Evolutionary conservation across 1,140 invertebrate species (phyloP).

Genomic region (Uloborus diversus): DNA sequence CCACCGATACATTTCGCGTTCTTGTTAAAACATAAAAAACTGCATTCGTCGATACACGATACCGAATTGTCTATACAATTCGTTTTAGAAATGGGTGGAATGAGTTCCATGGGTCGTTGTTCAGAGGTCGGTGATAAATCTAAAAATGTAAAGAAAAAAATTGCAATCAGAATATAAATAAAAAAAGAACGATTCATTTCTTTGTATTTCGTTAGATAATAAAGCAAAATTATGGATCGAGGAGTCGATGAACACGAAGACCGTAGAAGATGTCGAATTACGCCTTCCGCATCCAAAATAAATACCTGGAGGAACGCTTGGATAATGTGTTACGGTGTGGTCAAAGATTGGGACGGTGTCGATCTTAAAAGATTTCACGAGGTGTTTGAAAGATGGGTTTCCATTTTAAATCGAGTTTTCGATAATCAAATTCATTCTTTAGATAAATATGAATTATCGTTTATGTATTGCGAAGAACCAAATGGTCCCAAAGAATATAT

Average conservation of each 20-base stretch:
- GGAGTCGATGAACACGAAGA: neutral
- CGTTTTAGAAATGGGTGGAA: neutral
- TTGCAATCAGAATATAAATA: neutral
- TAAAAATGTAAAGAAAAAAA: neutral
- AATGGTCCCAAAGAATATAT: too few relatives aligned
- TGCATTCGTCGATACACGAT: neutral
- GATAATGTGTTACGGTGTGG: neutral
- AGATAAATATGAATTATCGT: neutral
- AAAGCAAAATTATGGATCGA: too few relatives aligned
- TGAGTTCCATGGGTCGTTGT: neutral
- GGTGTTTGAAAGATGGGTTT: neutral
- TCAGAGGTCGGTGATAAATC: neutral
- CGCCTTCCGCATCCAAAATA: neutral
- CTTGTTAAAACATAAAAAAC: neutral
- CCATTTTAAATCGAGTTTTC: constrained; percentile 13
- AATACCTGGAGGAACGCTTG: too few relatives aligned
- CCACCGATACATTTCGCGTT: neutral
- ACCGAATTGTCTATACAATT: neutral
- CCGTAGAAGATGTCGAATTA: neutral
- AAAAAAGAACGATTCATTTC: neutral
- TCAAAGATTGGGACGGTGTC: too few relatives aligned
- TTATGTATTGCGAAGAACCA: constrained; percentile 1
- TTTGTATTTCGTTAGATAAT: neutral
- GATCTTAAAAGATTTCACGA: neutral
- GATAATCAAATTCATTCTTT: neutral